These are phyloP conservation scores for Tetragnatha montana DNA, from an alignment of 2,888 invertebrate species.

Conservation along the genomic window DNA sequence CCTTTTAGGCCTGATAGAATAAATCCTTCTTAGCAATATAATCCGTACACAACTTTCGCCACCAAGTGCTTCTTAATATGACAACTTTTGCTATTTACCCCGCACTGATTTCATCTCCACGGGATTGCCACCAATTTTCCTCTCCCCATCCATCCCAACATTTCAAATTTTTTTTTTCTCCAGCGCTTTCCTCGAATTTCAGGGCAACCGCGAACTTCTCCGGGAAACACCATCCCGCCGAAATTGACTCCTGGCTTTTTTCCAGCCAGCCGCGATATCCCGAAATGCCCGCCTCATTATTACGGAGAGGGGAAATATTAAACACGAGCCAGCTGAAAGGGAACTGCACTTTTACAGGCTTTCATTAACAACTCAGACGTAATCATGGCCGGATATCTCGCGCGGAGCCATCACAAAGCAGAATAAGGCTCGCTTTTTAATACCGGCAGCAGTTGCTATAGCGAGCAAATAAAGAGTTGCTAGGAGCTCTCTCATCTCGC, in stretches of 20 bases:
- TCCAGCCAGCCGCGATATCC: conserved; percentile 45
- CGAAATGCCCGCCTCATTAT: conserved; percentile 58
- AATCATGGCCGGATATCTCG: conserved; percentile 54
- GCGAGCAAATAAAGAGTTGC: conserved; percentile 36
- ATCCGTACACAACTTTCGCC: no score
- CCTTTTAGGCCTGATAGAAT: no score
- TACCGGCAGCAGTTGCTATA: conserved; percentile 39
- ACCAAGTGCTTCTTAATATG: no score
- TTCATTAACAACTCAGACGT: conserved; percentile 48
- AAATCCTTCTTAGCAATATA: no score
- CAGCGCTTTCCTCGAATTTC: conserved; percentile 30
- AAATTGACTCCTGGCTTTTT: conserved; percentile 62
- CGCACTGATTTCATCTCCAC: no score
- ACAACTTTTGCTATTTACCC: no score
- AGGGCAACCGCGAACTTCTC: conserved; percentile 29
- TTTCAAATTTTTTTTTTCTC: neutral
- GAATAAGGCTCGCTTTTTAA: conserved; percentile 49
- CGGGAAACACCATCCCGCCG: conserved; percentile 26
- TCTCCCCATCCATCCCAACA: no score
- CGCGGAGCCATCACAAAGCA: conserved; percentile 36
- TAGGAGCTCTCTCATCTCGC: conserved; percentile 3
- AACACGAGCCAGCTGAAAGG: conserved; percentile 27
- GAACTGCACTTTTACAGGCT: conserved; percentile 43
- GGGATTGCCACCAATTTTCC: no score
- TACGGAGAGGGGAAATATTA: conserved; percentile 38